Base-by-base conservation (phyloP, 2,888 invertebrate species). In the Andrena hattorfiana region DNA sequence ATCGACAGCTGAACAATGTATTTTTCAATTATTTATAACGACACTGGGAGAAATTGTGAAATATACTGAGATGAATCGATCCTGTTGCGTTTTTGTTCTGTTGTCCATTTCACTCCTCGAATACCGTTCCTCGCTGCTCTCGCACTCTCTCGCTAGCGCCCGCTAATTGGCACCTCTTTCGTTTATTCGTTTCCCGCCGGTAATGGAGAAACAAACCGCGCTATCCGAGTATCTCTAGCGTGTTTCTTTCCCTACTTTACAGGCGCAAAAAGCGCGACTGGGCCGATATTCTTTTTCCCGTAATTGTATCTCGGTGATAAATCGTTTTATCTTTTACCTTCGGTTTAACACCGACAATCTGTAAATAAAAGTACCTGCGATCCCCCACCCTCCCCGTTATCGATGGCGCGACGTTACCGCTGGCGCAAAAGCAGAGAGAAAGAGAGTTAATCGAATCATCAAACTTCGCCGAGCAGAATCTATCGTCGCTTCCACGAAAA, bases 1-100 rank as follows among this genome's bases (percentile, higher is more conserved):
- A 16, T 26, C 13, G 13, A 13, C 26, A 30, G 42, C 13, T 23
- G 51, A 69, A 10, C 26, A 51, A 20, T 76, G 68, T 62, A 59
- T 77, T 70, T 77, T 79, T 66, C 1, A 26, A 66, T 70, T 64
- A 30, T 70, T 79, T 66, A 64, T 66, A 70, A 59, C 30, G 23
- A 59, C 10, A 35, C 23, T 56, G 23, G 26, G 20, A 69, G 35
- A 26, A 26, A 64, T 64, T n/a, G 20, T 23, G 32, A 77, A 79
- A 70, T 79, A 77, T 30, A 79, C 16, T 30, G 20, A 68, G 67
- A 63, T 76, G 48, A 64, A 16, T 35, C 16, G 20, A 67, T 42
- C 48, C 30, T 59, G n/a, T 48, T 75, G 8, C 8, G 23, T 62
- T 51, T 54, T 42, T 59, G 0, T 23, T 23, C 35, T 23, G 35